phyloP scores from a whole-genome alignment of 37 sponge, comb jelly and placozoan species.

The Oopsacas minuta region DNA sequence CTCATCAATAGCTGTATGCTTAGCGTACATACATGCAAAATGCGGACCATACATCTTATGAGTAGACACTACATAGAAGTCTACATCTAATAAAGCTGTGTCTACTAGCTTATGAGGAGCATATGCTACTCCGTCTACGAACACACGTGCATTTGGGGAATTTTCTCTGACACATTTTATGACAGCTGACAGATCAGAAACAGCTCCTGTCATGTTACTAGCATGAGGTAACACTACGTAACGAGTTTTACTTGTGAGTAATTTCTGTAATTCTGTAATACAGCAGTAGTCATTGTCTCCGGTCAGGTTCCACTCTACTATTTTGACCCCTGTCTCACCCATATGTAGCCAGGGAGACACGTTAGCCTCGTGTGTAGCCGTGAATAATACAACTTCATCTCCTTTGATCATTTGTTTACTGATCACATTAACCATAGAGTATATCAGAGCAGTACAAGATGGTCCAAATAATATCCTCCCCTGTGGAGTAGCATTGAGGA shows the following conservation, averaged over 20 bases:
- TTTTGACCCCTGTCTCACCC: background rate
- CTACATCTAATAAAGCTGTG: background rate
- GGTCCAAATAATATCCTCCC: background rate
- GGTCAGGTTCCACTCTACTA: background rate
- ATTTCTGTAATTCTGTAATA: background rate
- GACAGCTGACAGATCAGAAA: background rate
- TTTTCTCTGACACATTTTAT: background rate
- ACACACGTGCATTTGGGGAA: background rate
- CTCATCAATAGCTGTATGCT: background rate
- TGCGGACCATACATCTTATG: background rate
- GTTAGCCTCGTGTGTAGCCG: background rate
- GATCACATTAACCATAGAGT: background rate
- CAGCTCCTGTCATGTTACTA: background rate
- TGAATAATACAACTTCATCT: background rate
- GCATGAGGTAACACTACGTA: background rate
- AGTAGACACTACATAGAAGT: background rate
- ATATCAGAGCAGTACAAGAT: background rate
- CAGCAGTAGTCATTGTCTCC: background rate
- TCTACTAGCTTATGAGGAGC: background rate
- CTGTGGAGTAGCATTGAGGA: background rate
- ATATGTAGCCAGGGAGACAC: background rate
- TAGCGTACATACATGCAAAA: background rate
- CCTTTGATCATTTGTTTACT: background rate
- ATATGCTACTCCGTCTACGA: background rate
- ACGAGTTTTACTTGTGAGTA: background rate